Base-by-base conservation (phyloP, 2,888 invertebrate species). In the Petrolisthes manimaculis region DNA sequence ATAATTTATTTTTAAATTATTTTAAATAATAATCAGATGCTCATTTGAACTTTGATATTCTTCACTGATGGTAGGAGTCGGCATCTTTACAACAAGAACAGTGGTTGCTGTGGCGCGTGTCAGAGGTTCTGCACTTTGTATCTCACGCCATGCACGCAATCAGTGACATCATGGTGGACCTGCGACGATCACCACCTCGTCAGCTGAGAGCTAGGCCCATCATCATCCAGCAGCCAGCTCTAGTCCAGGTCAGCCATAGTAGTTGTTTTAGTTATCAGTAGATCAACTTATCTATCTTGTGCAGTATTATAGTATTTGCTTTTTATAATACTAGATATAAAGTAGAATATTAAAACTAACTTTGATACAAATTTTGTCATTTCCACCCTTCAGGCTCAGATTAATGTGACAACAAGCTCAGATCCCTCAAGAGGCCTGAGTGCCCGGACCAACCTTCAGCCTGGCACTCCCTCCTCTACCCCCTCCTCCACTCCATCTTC, bases 91-190 rank as follows among this genome's bases (percentile, higher is more conserved):
- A 83, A 54, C 92, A 92, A 77, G 94, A 94, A 4, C 97, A 97
- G 93, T 94, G 95, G 18, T 93, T 95, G 74, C 95, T 96, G 91
- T 96, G 96, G 92, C 94, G 96, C 84, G 95, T 97, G 0, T 95
- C 96, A 0, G 96, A 97, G 93, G 94, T 96, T 53, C 94, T 97
- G 92, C 98, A 98, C 93, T 96, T 95, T 91, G 94, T 98, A 92
- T 95, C 97, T 3, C 98, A 98, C 92, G 96, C 96, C 1, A 97
- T 96, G 93, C 98, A 98, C 92, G 96, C 96, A 0, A 94, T 97
- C 80, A 97, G 97, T 92, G 98, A 98, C 92, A 95, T 98, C 81
- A 96, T 95, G 93, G 94, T 96, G 80, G 95, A 96, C 92, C 94
- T 96, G 90, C 94, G 94, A 56, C 94, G 95, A 91, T 94, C 95